Percentiles rank a stretch among this genome's conserved stretches.
phyloP scores from a whole-genome alignment of 2,113 vertebrate genomes.

The Electrona antarctica region DNA sequence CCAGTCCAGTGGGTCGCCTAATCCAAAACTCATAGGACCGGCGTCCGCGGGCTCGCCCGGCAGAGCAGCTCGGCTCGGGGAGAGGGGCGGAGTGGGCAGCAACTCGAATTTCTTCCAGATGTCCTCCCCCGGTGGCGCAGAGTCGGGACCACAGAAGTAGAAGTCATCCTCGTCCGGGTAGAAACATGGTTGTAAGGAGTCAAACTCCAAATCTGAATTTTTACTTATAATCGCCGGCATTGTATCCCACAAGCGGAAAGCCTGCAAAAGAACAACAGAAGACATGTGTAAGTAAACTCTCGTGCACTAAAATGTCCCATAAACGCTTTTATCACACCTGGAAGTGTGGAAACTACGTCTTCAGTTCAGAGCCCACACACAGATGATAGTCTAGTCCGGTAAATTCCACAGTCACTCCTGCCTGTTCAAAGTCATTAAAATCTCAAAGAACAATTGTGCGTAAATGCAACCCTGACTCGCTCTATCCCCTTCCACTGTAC shows the following conservation, averaged over 20 bases:
- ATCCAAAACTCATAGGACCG: conserved; percentile 75
- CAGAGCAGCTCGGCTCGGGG: conserved; percentile 91
- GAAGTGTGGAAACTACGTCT: conserved; percentile 16
- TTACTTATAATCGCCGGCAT: conserved; percentile 94
- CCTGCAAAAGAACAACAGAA: conserved; percentile 50
- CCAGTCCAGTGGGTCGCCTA: conserved; percentile 88
- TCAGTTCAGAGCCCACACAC: conserved; percentile 64
- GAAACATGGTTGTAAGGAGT: conserved; percentile 97
- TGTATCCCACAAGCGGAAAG: conserved; percentile 66
- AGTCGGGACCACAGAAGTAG: conserved; percentile 95
- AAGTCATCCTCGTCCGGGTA: conserved; percentile 98
- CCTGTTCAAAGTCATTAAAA: conserved; percentile 48
- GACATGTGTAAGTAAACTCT: conserved; percentile 23
- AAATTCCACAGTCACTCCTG: conserved; percentile 41
- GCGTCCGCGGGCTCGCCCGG: conserved; percentile 79
- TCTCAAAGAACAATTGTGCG: conserved; percentile 55
- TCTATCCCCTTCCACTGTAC: conserved; percentile 2
- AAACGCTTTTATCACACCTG: conserved; percentile 58
- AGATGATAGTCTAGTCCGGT: conserved; percentile 44
- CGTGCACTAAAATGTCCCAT: neutral
- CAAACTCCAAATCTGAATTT: conserved; percentile 96
- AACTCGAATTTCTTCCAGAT: conserved; percentile 99
- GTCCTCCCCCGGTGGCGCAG: conserved; percentile 96
- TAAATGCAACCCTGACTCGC: conserved; percentile 60
- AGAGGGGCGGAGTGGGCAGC: conserved; percentile 94